These are phyloP conservation scores for Tuta absoluta DNA, from an alignment of 2,888 invertebrate species.

Conservation along the genomic window DNA sequence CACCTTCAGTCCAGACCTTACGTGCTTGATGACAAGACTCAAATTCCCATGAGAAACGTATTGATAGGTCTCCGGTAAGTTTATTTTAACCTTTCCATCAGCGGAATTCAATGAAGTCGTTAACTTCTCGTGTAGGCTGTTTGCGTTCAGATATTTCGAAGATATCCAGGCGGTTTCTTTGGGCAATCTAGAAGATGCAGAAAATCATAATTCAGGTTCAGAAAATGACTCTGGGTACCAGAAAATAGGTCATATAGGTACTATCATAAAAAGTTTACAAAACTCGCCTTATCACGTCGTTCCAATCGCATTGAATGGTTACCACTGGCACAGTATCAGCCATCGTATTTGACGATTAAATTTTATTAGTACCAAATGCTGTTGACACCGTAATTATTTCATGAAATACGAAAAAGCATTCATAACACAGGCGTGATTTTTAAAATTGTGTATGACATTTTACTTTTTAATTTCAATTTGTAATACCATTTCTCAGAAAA, in stretches of 20 bases:
- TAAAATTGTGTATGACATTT: constrained; percentile 3
- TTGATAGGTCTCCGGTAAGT: constrained; percentile 64
- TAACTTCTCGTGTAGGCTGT: constrained; percentile 66
- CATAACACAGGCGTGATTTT: constrained; percentile 9
- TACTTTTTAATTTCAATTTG: constrained; percentile 8
- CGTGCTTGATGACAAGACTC: constrained; percentile 70
- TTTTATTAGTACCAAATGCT: background rate
- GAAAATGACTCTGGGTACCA: background rate
- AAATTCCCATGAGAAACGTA: constrained; percentile 66
- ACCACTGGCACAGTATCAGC: constrained; percentile 59
- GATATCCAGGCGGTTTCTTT: constrained; percentile 77
- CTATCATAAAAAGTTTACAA: background rate
- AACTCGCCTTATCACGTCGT: constrained; percentile 71
- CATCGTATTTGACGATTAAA: constrained; percentile 40
- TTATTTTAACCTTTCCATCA: constrained; percentile 70
- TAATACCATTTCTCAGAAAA: background rate
- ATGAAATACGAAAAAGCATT: background rate
- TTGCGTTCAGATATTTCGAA: constrained; percentile 66
- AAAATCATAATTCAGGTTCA: background rate
- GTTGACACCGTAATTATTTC: background rate
- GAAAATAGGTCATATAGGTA: background rate
- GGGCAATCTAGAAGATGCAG: constrained; percentile 57
- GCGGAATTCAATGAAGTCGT: constrained; percentile 51
- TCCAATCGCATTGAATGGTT: constrained; percentile 80
- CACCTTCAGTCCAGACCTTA: constrained; percentile 64